These are phyloP conservation scores for Pseudolaguvia tuberculata DNA, from an alignment of 2,113 vertebrate genomes.

Conservation along the genomic window DNA sequence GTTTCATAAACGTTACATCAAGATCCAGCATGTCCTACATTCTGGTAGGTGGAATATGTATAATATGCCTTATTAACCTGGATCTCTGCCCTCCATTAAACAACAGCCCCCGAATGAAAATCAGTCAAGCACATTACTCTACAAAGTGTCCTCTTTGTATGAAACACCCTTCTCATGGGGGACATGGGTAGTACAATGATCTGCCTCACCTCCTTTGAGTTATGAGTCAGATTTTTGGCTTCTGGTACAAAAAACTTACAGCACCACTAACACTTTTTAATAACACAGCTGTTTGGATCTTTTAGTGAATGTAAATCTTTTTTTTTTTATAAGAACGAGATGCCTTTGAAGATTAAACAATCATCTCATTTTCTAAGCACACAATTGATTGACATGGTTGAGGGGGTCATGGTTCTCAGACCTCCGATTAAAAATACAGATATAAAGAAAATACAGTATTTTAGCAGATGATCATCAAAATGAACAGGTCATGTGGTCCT, in stretches of 20 bases:
- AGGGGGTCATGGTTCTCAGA: not conserved
- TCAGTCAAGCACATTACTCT: conserved; percentile 37
- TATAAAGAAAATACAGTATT: conserved; percentile 4
- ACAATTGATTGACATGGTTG: not conserved
- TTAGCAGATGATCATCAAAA: not conserved
- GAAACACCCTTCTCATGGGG: conserved; percentile 35
- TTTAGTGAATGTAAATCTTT: not conserved
- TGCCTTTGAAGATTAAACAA: conserved; percentile 27
- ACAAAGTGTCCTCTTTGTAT: conserved; percentile 31
- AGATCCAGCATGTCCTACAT: not conserved
- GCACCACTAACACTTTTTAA: conserved; percentile 16
- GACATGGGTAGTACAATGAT: conserved; percentile 41
- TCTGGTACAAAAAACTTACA: conserved; percentile 19
- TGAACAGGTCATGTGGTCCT: not conserved
- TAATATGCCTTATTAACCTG: conserved; percentile 25
- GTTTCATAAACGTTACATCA: no score
- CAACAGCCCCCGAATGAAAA: conserved; percentile 36
- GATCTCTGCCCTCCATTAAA: conserved; percentile 22
- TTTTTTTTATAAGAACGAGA: not conserved
- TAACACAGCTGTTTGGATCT: conserved; percentile 23
- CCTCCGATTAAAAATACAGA: not conserved
- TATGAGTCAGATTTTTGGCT: conserved; percentile 37
- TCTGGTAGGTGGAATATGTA: not conserved
- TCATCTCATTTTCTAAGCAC: conserved; percentile 5
- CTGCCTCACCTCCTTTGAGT: conserved; percentile 30